Percentiles rank a stretch among this genome's conserved stretches.
Evolutionary conservation across 2,888 invertebrate genomes (phyloP).

Genomic region (Nasonia oneida): DNA sequence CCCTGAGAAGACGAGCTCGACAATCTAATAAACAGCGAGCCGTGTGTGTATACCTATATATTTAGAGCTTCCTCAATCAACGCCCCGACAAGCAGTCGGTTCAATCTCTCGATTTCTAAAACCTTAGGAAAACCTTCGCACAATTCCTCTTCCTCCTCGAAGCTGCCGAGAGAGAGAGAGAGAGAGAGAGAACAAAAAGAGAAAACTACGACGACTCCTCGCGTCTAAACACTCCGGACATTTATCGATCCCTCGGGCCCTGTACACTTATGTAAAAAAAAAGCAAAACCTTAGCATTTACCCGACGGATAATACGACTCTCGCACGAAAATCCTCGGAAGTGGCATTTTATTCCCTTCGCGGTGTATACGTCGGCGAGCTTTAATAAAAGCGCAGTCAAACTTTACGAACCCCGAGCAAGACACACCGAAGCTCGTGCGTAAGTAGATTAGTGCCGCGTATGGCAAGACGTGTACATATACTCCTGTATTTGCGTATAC

Average conservation of each 20-base stretch:
- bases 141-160: background rate
- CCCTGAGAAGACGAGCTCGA: background rate
- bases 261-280: background rate
- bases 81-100: background rate
- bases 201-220: background rate
- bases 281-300: slow-evolving; percentile 1
- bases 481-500: background rate
- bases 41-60: background rate
- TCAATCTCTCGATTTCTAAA: slow-evolving; percentile 4
- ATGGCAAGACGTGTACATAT: background rate
- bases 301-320: background rate
- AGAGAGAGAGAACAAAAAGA: background rate
- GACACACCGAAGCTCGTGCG: background rate
- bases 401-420: background rate
- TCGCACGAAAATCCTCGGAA: background rate
- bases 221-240: background rate
- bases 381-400: slow-evolving; percentile 16
- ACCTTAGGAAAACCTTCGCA: background rate
- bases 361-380: background rate
- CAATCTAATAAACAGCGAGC: background rate
- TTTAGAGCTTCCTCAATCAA: background rate
- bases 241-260: background rate
- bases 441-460: slow-evolving; percentile 9
- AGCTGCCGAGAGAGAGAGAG: background rate
- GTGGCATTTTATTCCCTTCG: background rate